Evolutionary conservation across 1,140 invertebrate genomes (phyloP).

Genomic region (Zophobas morio): DNA sequence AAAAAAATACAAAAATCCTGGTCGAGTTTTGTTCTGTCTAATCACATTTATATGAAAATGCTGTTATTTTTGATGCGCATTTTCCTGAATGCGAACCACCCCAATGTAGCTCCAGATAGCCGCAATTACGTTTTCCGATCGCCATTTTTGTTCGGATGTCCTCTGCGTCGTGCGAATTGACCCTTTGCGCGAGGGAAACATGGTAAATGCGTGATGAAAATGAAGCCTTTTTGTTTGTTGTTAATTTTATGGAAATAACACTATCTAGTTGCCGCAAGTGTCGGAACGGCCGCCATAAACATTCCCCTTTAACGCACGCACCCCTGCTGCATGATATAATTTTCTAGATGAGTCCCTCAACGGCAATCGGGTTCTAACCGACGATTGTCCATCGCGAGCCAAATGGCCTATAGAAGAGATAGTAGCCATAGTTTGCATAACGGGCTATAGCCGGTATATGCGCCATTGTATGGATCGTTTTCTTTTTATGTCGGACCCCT

Average conservation of each 20-base stretch:
- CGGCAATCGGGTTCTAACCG: slow-evolving; percentile 59
- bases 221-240: slow-evolving; percentile 55
- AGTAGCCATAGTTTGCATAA: slow-evolving; percentile 63
- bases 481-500: slow-evolving; percentile 61
- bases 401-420: slow-evolving; percentile 62
- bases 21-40: too few species aligned
- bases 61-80: too few species aligned
- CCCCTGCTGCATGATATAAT: slow-evolving; percentile 60
- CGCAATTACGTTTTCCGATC: too few species aligned
- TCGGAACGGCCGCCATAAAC: slow-evolving; percentile 55
- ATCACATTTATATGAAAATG: too few species aligned
- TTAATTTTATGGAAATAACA: slow-evolving; percentile 61
- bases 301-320: slow-evolving; percentile 55
- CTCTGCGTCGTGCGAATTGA: not conserved
- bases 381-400: slow-evolving; percentile 61
- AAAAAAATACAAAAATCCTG: too few species aligned
- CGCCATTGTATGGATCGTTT: slow-evolving; percentile 59
- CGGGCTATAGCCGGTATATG: slow-evolving; percentile 57
- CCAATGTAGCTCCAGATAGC: too few species aligned
- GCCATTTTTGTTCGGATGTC: too few species aligned
- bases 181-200: not conserved
- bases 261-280: slow-evolving; percentile 59
- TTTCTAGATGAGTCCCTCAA: slow-evolving; percentile 59
- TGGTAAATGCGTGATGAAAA: slow-evolving; percentile 45
- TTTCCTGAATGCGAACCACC: too few species aligned